Percentiles rank a stretch among this genome's conserved stretches.
Conservation (phyloP, 2,888 invertebrate genomes). For the Parnassius smintheus region DNA sequence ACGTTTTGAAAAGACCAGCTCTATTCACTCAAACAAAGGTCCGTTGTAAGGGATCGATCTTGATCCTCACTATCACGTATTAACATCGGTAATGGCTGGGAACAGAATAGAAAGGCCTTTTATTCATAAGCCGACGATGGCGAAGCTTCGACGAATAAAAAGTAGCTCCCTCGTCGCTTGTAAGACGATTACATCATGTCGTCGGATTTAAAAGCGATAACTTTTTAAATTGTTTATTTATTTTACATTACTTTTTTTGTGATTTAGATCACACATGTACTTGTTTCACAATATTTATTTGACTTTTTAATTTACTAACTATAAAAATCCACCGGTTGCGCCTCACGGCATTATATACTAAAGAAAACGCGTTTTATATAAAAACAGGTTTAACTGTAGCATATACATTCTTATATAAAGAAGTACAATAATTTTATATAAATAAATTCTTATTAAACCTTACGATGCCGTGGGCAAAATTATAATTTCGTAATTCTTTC, state of each 20-base stretch:
- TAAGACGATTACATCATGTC: conserved; percentile 18
- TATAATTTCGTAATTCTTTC: no score
- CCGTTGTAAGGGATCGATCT: conserved; percentile 55
- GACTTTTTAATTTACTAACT: no score
- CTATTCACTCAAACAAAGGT: conserved; percentile 37
- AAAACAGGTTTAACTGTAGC: no score
- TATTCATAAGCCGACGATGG: conserved; percentile 56
- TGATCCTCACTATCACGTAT: conserved; percentile 63
- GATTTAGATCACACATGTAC: no score
- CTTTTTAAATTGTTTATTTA: not conserved
- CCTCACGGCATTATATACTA: no score
- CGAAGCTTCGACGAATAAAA: conserved; percentile 48
- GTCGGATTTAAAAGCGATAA: conserved; percentile 15
- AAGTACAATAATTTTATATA: no score
- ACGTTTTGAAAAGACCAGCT: conserved; percentile 34
- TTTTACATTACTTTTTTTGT: not conserved
- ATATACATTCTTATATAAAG: no score
- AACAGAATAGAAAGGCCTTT: conserved; percentile 54
- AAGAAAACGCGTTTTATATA: no score
- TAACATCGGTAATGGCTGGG: conserved; percentile 71
- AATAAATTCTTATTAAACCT: no score
- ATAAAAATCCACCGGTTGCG: no score
- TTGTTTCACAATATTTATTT: no score
- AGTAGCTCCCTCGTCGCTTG: conserved; percentile 20
- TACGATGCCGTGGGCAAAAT: no score